Evolutionary conservation across 2,113 vertebrate genomes (phyloP), one percentile per base, ranked within the genome.

Genomic region (Entosphenus tridentatus): DNA sequence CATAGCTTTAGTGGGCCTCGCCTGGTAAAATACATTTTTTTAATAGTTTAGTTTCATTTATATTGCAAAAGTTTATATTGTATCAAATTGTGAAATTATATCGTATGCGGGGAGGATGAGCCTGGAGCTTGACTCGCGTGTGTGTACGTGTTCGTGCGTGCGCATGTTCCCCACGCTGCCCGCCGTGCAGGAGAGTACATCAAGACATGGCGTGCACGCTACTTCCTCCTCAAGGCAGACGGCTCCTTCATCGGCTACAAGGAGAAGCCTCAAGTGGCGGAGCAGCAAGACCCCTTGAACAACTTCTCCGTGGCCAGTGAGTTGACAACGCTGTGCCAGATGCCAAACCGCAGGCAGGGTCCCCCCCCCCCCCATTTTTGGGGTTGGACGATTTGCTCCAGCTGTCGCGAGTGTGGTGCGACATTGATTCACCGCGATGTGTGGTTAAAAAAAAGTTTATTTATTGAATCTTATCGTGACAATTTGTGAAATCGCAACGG

Each of bases 211-310:
- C 79, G 89, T 9, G 88, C 90, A 12, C 81, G 90, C 1, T 95
- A 92, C 74, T 95, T 95, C 78, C 86, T 95, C 68, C 75, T 95
- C 70, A 95, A 95, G 75, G 90, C 86, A 0, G 87, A 91, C 2
- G 90, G 89, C 54, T 92, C 89, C 68, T 95, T 95, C 78, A 89
- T 95, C 1, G 90, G 89, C 56, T 92, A 95, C 76, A 95, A 90
- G 75, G 90, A 95, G 74, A 85, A 88, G 69, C 90, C 88, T 0
- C 89, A 93, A 72, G 79, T 80, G 2, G 80, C 87, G 0, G 89
- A 95, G 69, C 83, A 83, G 75, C 73, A 83, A 12, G 88, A 89
- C 0, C 90, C 90, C 0, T 80, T 96, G 70, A 96, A 96, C 76
- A 93, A 96, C 80, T 96, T 96, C 76, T 89, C 90, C 0, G 89